Evolutionary conservation across 2,113 vertebrate genomes (phyloP).

Genomic region (Anhinga rufa): DNA sequence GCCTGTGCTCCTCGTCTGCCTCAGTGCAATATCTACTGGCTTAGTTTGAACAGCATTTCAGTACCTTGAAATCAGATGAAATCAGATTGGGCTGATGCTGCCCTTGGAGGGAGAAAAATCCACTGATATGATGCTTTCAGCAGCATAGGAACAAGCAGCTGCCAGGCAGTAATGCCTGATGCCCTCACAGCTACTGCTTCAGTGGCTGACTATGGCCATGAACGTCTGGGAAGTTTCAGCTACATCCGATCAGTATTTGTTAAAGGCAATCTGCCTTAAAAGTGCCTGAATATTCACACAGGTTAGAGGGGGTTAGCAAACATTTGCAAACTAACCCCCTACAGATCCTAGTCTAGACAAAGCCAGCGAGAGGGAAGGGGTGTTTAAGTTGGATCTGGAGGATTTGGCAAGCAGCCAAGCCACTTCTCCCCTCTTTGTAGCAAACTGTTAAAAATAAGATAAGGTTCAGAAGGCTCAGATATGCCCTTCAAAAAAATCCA

Average conservation of each 20-base stretch:
- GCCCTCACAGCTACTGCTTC: neutral
- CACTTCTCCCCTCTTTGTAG: neutral
- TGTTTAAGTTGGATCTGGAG: neutral
- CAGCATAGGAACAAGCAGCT: neutral
- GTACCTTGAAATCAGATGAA: neutral
- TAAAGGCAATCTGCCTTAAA: neutral
- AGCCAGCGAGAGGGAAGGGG: neutral
- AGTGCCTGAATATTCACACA: neutral
- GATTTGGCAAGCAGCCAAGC: slow-evolving; percentile 3
- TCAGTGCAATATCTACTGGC: neutral
- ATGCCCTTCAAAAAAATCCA: slow-evolving; percentile 37
- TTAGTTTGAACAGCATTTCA: neutral
- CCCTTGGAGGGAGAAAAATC: neutral
- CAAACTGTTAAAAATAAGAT: slow-evolving; percentile 29
- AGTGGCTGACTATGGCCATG: neutral
- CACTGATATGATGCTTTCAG: neutral
- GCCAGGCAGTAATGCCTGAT: neutral
- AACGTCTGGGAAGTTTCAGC: neutral
- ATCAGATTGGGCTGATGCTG: neutral
- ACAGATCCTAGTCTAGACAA: slow-evolving; percentile 2
- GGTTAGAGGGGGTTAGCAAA: neutral
- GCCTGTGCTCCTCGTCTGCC: neutral
- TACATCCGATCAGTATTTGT: neutral
- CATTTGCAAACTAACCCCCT: neutral
- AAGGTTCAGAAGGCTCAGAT: slow-evolving; percentile 35